phyloP scores from a whole-genome alignment of 2,797 vertebrate species.

The Mareca penelope region DNA sequence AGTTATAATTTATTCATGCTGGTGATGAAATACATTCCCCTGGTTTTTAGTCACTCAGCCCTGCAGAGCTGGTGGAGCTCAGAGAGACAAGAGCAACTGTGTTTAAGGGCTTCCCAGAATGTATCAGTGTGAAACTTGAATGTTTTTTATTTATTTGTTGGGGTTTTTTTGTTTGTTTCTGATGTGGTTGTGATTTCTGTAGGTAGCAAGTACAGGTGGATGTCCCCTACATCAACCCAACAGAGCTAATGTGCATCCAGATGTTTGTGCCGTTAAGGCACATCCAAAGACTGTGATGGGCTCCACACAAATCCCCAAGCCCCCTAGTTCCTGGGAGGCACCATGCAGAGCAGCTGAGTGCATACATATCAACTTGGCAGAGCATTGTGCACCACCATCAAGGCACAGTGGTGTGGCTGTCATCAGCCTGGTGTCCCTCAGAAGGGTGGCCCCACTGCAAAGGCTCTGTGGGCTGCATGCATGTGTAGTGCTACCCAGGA shows the following conservation, averaged over 20 bases:
- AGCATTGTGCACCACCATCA: too few relatives aligned
- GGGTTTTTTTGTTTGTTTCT: rapidly evolving
- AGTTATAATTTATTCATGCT: neutral
- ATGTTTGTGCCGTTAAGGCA: neutral
- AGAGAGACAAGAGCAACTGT: neutral
- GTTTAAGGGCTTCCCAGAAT: neutral
- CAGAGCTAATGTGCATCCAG: rapidly evolving
- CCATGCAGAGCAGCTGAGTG: neutral
- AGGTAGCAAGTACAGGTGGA: neutral
- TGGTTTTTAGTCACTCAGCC: neutral
- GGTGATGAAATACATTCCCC: neutral
- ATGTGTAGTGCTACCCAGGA: neutral
- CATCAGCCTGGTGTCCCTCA: too few relatives aligned
- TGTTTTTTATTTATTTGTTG: neutral
- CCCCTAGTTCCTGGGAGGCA: neutral
- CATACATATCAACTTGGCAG: too few relatives aligned
- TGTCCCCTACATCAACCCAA: neutral
- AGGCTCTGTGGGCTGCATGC: neutral
- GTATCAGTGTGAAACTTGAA: neutral
- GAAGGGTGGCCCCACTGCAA: neutral
- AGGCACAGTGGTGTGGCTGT: too few relatives aligned
- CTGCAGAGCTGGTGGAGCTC: neutral
- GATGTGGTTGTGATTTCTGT: neutral
- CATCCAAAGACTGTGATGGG: too few relatives aligned
- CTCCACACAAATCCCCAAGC: too few relatives aligned